Evolutionary conservation across 2,797 vertebrate species (phyloP).

Genomic region (Danio albolineatus): DNA sequence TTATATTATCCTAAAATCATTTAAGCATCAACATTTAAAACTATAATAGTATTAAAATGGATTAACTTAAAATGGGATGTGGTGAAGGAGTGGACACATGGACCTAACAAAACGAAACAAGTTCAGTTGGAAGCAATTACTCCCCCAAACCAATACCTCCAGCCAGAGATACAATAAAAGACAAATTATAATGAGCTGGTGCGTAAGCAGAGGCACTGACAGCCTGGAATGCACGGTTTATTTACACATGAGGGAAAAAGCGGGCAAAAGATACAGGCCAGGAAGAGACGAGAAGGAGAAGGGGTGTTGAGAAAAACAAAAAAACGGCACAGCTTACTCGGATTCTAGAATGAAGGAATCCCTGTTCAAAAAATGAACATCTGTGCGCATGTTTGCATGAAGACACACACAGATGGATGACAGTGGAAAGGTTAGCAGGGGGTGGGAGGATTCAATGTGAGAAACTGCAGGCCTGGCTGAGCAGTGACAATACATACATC

Average conservation of each 20-base stretch:
- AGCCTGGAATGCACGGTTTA: constrained; percentile 80
- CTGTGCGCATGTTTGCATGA: constrained; percentile 32
- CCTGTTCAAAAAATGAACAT: constrained; percentile 5
- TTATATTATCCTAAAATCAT: background rate
- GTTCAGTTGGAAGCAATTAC: constrained; percentile 66
- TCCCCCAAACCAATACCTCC: constrained; percentile 36
- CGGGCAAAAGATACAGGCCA: constrained; percentile 22
- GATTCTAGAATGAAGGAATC: constrained; percentile 23
- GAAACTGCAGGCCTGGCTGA: constrained; percentile 53
- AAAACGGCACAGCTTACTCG: constrained; percentile 21
- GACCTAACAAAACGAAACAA: constrained; percentile 27
- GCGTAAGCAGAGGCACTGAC: constrained; percentile 82
- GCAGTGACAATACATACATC: constrained; percentile 53
- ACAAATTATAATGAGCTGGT: constrained; percentile 80
- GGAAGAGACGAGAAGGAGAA: background rate
- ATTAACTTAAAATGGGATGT: background rate
- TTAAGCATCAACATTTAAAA: background rate
- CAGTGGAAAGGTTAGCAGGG: constrained; percentile 18
- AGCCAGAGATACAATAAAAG: constrained; percentile 65
- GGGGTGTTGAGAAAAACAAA: background rate
- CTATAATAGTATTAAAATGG: background rate
- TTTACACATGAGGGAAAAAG: constrained; percentile 75
- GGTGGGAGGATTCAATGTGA: constrained; percentile 41
- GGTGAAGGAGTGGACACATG: constrained; percentile 21
- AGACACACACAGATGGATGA: constrained; percentile 27